A percentile compares a stretch with the other conserved stretches of the same genome.
These are phyloP conservation scores for Vulpes lagopus DNA, from an alignment of 2,113 vertebrate species.

Conservation along the genomic window DNA sequence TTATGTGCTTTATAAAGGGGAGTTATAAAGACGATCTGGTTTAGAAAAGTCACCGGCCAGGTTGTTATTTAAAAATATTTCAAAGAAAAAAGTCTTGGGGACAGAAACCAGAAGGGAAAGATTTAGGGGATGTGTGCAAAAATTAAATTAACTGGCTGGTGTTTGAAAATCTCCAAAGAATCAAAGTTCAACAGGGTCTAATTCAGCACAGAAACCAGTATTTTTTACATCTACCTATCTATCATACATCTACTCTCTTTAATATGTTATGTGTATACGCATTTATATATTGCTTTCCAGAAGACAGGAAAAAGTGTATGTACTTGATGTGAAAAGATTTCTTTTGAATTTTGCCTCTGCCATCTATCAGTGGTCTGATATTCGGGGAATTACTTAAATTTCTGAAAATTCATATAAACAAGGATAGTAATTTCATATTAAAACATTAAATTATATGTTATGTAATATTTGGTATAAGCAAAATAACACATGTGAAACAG, in stretches of 20 bases:
- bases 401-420: neutral
- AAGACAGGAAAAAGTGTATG: neutral
- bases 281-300: neutral
- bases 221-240: neutral
- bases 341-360: neutral
- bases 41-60: neutral
- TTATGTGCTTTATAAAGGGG: neutral
- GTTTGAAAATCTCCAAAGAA: neutral
- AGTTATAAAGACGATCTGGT: neutral
- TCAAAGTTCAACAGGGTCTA: neutral
- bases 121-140: neutral
- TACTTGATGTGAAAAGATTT: neutral
- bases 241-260: neutral
- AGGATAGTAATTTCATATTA: neutral
- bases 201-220: neutral
- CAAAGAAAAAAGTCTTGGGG: neutral
- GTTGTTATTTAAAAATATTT: constrained; percentile 5
- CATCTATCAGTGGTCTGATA: neutral
- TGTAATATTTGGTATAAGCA: neutral
- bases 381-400: neutral
- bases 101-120: neutral
- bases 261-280: neutral
- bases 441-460: constrained; percentile 23
- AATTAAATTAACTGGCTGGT: neutral
- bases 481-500: neutral